phyloP scores from a whole-genome alignment of 2,113 vertebrate genomes.

The Oreochromis aureus region DNA sequence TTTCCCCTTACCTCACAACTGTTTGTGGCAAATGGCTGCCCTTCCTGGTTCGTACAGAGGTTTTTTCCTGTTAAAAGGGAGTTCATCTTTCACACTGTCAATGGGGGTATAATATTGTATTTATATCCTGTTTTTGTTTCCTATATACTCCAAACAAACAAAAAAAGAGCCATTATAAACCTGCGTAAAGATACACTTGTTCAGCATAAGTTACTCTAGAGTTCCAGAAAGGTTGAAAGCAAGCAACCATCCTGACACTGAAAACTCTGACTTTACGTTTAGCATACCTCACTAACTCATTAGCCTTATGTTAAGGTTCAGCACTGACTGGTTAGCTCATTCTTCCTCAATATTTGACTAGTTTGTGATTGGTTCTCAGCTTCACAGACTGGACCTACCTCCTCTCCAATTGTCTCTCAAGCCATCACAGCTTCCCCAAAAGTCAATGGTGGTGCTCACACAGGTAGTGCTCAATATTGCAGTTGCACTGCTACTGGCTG shows the following conservation, averaged over 20 bases:
- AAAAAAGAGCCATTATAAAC: background rate
- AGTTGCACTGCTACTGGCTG: background rate
- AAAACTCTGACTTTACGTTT: background rate
- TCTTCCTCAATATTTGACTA: background rate
- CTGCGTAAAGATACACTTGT: background rate
- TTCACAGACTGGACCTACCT: conserved; percentile 20
- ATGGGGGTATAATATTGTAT: background rate
- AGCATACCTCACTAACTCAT: background rate
- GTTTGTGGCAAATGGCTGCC: background rate
- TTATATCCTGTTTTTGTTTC: background rate
- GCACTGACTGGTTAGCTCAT: background rate
- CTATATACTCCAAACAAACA: background rate
- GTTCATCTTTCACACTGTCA: background rate
- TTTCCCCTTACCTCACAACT: background rate
- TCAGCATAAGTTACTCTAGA: background rate
- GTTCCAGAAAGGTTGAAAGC: background rate
- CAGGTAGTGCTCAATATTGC: conserved; percentile 44
- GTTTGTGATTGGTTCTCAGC: conserved; percentile 59
- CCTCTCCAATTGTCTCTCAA: conserved; percentile 54
- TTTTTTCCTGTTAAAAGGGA: background rate
- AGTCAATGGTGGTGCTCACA: conserved; percentile 21
- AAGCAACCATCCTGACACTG: background rate
- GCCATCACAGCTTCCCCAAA: conserved; percentile 26
- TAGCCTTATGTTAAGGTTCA: background rate
- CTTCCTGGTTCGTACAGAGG: background rate